Conservation (phyloP, 1,140 invertebrate species). For the Lepeophtheirus salmonis region DNA sequence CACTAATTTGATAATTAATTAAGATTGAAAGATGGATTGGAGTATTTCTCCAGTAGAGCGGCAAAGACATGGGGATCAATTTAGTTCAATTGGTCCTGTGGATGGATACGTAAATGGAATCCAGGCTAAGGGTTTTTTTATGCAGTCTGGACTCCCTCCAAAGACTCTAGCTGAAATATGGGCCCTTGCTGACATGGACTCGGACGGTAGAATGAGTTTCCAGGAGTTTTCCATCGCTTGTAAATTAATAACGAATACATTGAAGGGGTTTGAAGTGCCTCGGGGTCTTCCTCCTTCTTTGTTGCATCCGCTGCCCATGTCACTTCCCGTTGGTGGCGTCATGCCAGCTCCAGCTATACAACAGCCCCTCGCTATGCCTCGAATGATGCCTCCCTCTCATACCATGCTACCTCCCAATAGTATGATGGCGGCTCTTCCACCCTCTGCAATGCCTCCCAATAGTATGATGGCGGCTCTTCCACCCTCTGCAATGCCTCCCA, state of each 20-base stretch:
- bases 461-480: conserved; percentile 19
- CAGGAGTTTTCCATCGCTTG: conserved; percentile 95
- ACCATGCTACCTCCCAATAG: neutral
- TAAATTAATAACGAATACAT: conserved; percentile 83
- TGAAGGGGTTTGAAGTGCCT: conserved; percentile 74
- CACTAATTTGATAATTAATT: too few relatives aligned
- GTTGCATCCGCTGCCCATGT: neutral
- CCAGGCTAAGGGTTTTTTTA: conserved; percentile 80
- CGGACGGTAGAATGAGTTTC: conserved; percentile 88
- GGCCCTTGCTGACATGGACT: conserved; percentile 80
- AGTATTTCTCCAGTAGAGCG: conserved; percentile 64
- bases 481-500: neutral
- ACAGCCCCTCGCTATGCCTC: conserved; percentile 4
- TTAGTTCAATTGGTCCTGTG: conserved; percentile 60
- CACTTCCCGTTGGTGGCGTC: conserved; percentile 20
- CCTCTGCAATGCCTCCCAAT: conserved; percentile 19
- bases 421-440: neutral
- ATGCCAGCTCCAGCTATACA: conserved; percentile 33
- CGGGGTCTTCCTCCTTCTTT: conserved; percentile 56
- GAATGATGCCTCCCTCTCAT: conserved; percentile 15
- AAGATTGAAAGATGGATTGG: too few relatives aligned
- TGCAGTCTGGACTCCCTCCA: conserved; percentile 76
- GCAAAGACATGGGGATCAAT: conserved; percentile 73
- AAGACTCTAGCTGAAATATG: conserved; percentile 78
- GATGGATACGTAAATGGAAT: conserved; percentile 73